phyloP scores from a whole-genome alignment of 2,797 vertebrate genomes.

The Artibeus lituratus region DNA sequence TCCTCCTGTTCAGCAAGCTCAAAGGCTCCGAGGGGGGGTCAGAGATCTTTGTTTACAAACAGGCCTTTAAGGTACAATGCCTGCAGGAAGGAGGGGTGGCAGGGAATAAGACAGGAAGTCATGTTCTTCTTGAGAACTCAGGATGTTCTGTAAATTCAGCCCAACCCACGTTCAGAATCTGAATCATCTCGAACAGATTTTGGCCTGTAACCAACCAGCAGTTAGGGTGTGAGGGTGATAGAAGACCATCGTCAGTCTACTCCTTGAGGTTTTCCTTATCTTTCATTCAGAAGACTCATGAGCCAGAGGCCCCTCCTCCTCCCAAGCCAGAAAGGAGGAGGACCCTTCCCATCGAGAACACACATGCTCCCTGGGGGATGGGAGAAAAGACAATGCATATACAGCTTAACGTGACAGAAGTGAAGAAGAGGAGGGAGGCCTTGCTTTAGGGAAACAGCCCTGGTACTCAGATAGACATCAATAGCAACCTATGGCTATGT shows the following conservation, averaged over 20 bases:
- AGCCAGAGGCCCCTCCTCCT: too few species aligned
- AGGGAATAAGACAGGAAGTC: background rate
- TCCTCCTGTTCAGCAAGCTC: conserved; percentile 90
- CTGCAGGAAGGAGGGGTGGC: background rate
- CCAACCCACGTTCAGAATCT: background rate
- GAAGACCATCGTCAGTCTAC: background rate
- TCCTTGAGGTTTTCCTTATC: background rate
- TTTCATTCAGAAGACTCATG: background rate
- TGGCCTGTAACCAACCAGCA: background rate
- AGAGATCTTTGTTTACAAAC: conserved; percentile 88
- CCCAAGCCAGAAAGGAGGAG: background rate
- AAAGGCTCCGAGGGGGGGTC: conserved; percentile 84
- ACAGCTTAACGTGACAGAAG: background rate
- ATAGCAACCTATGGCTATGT: background rate
- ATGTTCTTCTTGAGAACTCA: background rate
- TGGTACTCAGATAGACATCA: background rate
- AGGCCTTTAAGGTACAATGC: conserved; percentile 88
- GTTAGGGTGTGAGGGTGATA: background rate
- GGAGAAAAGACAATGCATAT: background rate
- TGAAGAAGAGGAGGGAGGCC: background rate
- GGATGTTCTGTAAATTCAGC: background rate
- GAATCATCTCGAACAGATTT: background rate
- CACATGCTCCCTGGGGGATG: background rate
- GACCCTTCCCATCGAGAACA: background rate
- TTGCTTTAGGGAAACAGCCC: background rate